These are phyloP conservation scores for Scrobipalpa costella DNA, from an alignment of 2,888 invertebrate genomes.

Conservation along the genomic window DNA sequence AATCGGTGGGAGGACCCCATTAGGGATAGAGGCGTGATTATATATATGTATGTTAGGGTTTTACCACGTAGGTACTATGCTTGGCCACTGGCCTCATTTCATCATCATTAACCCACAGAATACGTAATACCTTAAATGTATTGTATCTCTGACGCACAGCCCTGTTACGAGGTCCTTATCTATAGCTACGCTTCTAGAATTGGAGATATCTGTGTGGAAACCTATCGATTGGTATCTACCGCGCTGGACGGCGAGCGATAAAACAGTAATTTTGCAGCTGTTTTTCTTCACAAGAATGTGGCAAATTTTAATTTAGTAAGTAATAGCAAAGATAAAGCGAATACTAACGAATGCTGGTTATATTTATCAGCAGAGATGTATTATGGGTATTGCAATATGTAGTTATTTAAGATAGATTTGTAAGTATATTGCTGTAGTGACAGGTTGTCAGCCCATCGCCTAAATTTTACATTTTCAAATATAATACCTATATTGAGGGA, in stretches of 20 bases:
- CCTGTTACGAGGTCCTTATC: background rate
- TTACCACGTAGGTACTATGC: too few relatives aligned
- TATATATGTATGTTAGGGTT: too few relatives aligned
- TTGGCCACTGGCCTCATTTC: background rate
- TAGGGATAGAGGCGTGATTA: too few relatives aligned
- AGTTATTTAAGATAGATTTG: too few relatives aligned
- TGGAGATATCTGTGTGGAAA: background rate
- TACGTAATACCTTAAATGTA: background rate
- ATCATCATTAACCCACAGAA: conserved; percentile 3
- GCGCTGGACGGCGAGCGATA: background rate
- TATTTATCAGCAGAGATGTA: too few relatives aligned
- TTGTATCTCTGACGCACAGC: background rate
- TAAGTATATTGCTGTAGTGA: too few relatives aligned
- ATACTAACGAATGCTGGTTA: too few relatives aligned
- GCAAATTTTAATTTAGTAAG: background rate
- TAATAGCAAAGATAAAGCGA: background rate
- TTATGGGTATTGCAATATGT: too few relatives aligned
- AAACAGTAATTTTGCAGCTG: background rate
- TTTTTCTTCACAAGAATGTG: background rate
- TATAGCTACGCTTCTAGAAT: conserved; percentile 2
- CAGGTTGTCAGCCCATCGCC: too few relatives aligned
- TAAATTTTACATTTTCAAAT: too few relatives aligned
- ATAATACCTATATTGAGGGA: background rate
- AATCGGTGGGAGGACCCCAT: too few relatives aligned
- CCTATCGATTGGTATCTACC: background rate